These are phyloP conservation scores for Microplitis deprimator DNA, from an alignment of 2,888 invertebrate genomes.

Conservation along the genomic window DNA sequence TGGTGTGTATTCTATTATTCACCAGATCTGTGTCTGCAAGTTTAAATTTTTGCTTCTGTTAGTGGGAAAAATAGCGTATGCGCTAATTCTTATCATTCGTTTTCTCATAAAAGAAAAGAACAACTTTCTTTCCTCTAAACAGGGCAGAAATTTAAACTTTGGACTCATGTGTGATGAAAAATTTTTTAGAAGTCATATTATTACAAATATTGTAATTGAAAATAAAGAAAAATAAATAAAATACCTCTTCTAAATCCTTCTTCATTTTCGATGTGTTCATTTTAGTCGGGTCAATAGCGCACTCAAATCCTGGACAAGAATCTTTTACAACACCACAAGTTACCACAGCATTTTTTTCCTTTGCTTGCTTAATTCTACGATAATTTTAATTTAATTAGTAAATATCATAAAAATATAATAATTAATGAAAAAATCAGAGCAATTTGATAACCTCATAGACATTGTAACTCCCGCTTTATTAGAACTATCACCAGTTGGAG, in stretches of 20 bases:
- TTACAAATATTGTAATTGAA: constrained; percentile 55
- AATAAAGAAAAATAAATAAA: constrained; percentile 55
- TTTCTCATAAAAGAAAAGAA: no score
- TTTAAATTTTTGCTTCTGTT: no score
- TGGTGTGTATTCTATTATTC: no score
- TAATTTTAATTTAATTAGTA: constrained; percentile 18
- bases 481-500: constrained; percentile 62
- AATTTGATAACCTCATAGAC: constrained; percentile 73
- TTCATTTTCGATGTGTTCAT: not conserved
- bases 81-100: no score
- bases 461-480: constrained; percentile 76
- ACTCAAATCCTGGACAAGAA: not conserved
- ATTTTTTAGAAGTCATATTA: no score
- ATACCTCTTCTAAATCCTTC: constrained; percentile 33
- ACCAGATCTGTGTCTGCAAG: no score
- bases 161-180: no score
- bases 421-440: no score
- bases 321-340: not conserved
- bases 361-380: constrained; percentile 65
- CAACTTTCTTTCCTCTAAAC: no score
- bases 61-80: no score
- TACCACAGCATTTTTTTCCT: constrained; percentile 50
- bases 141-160: no score
- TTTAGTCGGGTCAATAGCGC: not conserved
- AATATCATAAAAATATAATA: not conserved